These are phyloP conservation scores for Temnothorax unifasciatus DNA, from an alignment of 2,888 invertebrate genomes.

Conservation along the genomic window DNA sequence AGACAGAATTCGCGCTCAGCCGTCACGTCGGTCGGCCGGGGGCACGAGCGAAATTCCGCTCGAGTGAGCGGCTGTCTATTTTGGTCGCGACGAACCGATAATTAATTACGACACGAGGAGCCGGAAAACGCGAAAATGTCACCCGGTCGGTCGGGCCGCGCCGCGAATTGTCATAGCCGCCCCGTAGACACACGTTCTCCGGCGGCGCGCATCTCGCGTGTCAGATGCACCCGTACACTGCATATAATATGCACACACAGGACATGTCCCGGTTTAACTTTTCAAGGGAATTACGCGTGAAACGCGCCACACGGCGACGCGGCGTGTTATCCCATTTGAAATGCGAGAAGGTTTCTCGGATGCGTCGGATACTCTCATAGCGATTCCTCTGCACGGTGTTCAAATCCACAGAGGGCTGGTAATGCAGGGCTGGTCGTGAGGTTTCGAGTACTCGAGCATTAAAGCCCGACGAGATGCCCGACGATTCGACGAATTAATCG, in stretches of 20 bases:
- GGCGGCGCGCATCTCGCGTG: constrained; percentile 60
- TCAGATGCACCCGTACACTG: constrained; percentile 62
- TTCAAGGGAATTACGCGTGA: constrained; percentile 54
- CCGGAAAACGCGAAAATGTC: constrained; percentile 65
- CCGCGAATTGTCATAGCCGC: constrained; percentile 52
- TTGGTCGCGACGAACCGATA: constrained; percentile 62
- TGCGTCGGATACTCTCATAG: constrained; percentile 24
- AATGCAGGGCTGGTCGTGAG: not conserved
- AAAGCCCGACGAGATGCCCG: not conserved
- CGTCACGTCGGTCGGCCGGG: constrained; percentile 30
- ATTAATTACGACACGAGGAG: constrained; percentile 68
- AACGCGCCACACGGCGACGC: constrained; percentile 33
- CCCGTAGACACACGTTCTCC: constrained; percentile 55
- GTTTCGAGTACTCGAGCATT: not conserved
- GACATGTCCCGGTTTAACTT: constrained; percentile 48
- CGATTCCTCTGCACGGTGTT: not conserved
- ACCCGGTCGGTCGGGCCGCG: constrained; percentile 57
- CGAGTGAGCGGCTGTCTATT: constrained; percentile 53
- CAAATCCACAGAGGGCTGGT: constrained; percentile 1
- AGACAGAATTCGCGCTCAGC: constrained; percentile 43
- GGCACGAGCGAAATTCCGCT: constrained; percentile 37
- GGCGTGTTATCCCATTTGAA: constrained; percentile 47
- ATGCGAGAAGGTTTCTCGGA: constrained; percentile 30
- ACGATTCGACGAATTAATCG: too few relatives aligned
- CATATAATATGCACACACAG: constrained; percentile 55